Percentiles rank a stretch among this genome's conserved stretches.
Conservation (phyloP, 2,113 vertebrate species). For the Oncorhynchus mykiss region DNA sequence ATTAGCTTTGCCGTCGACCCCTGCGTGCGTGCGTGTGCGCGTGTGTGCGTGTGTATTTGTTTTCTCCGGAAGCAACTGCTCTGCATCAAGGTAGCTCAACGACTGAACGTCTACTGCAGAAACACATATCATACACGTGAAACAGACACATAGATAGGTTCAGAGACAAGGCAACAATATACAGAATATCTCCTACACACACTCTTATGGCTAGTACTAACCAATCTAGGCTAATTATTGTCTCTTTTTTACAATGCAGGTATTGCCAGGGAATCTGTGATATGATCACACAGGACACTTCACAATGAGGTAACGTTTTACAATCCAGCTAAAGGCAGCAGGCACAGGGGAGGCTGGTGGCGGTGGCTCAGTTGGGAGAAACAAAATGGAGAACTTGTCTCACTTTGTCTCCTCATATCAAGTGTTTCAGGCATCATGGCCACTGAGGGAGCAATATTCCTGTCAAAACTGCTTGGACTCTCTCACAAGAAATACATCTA, state of each 20-base stretch:
- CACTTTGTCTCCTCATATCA: slow-evolving; percentile 47
- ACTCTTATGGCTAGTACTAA: neutral
- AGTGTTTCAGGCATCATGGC: slow-evolving; percentile 22
- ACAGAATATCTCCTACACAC: neutral
- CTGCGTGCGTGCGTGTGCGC: neutral
- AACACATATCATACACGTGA: neutral
- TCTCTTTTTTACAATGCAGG: neutral
- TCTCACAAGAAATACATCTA: neutral
- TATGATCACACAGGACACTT: slow-evolving; percentile 5
- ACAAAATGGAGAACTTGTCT: slow-evolving; percentile 26
- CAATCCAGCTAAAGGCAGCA: neutral
- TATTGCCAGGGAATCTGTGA: slow-evolving; percentile 5
- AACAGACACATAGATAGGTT: neutral
- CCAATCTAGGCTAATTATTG: neutral
- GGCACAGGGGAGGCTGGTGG: neutral
- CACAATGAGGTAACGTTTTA: neutral
- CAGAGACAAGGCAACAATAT: neutral
- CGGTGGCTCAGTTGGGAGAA: neutral
- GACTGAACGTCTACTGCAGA: neutral
- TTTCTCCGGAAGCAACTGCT: neutral
- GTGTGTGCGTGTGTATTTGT: neutral
- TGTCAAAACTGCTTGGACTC: slow-evolving; percentile 54
- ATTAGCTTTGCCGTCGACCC: slow-evolving; percentile 52
- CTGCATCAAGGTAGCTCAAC: neutral
- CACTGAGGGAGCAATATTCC: slow-evolving; percentile 34